Base-by-base conservation (phyloP, 2,888 invertebrate genomes). In the Augiades crinisus region DNA sequence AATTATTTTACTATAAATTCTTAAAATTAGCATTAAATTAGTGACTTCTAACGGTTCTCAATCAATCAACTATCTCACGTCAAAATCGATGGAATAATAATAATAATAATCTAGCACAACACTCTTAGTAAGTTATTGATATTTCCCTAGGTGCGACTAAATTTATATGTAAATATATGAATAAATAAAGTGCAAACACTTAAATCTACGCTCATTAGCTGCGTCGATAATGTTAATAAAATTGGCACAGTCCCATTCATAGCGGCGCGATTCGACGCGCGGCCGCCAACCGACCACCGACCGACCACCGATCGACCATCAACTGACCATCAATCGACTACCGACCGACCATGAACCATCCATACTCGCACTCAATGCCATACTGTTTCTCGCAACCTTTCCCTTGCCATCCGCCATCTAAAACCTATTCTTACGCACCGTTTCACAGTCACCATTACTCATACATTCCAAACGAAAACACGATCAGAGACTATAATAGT, bases 151-250 rank as follows among this genome's bases (percentile, higher is more conserved):
- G 89, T 89, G 89, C 89, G 84, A 84, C 89, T 89, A 89, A 87
- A 76, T 79, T 85, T 87, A 85, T 85, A 80, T 75, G 77, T 89
- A 86, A 87, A 79, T 86, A 84, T 86, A 87, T 78, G 87, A 88
- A 88, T 89, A 89, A 88, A 88, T 89, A 90, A 90, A 90, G 90
- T 90, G 90, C 90, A 90, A 88, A 90, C 90, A 91, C 91, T 91
- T 90, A 91, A 79, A 68, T 78, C 90, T 91, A 91, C 84, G 72
- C 71, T 83, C 81, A 69, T 84, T 76, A 83, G 85, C 81, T 75
- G 82, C 78, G 75, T 82, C 79, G 71, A 73, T 77, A 75, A 84
- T 78, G 82, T 85, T 86, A 81, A 78, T 77, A 80, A 82, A n/a
- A 84, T 89, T 89, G 89, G 88, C 89, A 88, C 88, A 80, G 78